Evolutionary conservation across 2,797 vertebrate species (phyloP), one percentile per base, ranked within the genome.

Genomic region (Orestias chungarensis): DNA sequence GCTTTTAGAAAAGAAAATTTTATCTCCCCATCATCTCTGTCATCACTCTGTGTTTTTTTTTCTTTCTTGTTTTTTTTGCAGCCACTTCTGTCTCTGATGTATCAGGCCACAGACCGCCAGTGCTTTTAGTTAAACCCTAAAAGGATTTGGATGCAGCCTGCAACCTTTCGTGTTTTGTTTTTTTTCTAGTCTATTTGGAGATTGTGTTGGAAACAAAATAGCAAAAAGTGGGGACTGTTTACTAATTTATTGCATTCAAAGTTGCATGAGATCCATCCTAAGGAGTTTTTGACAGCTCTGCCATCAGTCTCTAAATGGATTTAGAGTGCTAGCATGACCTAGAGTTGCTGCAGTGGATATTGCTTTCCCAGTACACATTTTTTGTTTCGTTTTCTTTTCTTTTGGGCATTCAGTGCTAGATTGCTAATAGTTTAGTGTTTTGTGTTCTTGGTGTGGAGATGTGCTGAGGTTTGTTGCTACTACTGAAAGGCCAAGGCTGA

Each of bases 161-260:
- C 74, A 71, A 61, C 67, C 74, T 74, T 65, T 85, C 55, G 72
- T 68, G 23, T 33, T 40, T 76, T 14, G 1, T 73, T 49, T 62
- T 33, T 74, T 77, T 68, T 52, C 67, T 29, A 52, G 49, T 84
- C 72, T 85, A 79, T 88, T 82, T 84, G 70, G 83, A 86, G 78
- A 72, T 81, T 76, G 29, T 79, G 79, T 78, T 8, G 62, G 81
- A 82, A 85, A 75, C 76, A 61, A 71, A 86, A 86, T 71, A 50
- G 81, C 55, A 84, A 82, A 82, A 72, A 87, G 84, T 75, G 76
- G 67, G n/a, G 64, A 10, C 20, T 79, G 47, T 82, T 93, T 83
- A 92, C 73, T 92, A 91, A 93, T 94, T 92, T 83, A 93, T 89
- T 44, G 66, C 27, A 29, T 81, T 76, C 88, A 77, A 92, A 88